Evolutionary conservation across 1,140 invertebrate species (phyloP).

Genomic region (Hycleus phaleratus): DNA sequence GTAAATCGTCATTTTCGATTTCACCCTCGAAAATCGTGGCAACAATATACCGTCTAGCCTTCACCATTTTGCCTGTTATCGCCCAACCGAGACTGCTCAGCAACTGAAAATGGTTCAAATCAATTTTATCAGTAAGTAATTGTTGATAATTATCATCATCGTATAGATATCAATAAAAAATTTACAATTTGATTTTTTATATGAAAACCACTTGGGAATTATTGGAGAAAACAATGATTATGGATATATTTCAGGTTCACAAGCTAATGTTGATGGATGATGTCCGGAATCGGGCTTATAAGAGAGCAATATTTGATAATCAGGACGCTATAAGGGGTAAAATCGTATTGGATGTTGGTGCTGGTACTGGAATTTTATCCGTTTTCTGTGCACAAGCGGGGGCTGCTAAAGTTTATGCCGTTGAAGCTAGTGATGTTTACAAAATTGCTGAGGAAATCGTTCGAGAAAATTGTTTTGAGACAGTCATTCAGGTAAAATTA

Average conservation of each 20-base stretch:
- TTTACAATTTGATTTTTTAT: too few species aligned
- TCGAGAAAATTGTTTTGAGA: constrained; percentile 57
- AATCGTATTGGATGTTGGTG: constrained; percentile 89
- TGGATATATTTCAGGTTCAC: constrained; percentile 53
- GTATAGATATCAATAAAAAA: too few species aligned
- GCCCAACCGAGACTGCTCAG: not conserved
- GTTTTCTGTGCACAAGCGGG: constrained; percentile 94
- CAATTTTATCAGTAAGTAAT: not conserved
- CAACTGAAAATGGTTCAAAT: not conserved
- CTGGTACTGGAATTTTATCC: constrained; percentile 93
- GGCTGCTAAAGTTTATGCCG: constrained; percentile 84
- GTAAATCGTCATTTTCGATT: constrained; percentile 54
- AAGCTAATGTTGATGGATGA: constrained; percentile 72
- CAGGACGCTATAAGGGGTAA: constrained; percentile 58
- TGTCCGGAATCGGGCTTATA: constrained; percentile 73
- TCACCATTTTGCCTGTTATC: constrained; percentile 39
- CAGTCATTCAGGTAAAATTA: constrained; percentile 48
- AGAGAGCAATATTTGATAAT: constrained; percentile 75
- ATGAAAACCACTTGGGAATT: too few species aligned
- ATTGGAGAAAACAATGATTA: not conserved
- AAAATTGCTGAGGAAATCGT: constrained; percentile 80
- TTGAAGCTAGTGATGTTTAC: constrained; percentile 87
- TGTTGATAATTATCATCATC: not conserved
- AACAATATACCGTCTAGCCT: constrained; percentile 50
- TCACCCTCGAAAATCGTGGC: constrained; percentile 53